Evolutionary conservation across 2,888 invertebrate species (phyloP), one percentile per base, ranked within the genome.

Genomic region (Drosophila melanosoma): DNA sequence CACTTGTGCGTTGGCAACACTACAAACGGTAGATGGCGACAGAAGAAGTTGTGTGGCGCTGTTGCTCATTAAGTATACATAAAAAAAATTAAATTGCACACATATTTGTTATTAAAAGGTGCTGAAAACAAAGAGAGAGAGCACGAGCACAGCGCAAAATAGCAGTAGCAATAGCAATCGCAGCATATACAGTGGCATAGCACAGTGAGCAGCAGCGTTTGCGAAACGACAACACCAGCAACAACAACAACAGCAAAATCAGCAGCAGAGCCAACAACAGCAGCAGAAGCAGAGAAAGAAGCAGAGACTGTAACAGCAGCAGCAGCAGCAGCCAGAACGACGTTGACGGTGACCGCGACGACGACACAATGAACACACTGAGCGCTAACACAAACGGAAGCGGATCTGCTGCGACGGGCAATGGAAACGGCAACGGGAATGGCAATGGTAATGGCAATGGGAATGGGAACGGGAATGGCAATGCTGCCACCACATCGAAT

Each of bases 21-120:
- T 77, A 62, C 35, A 77, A 65, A 79, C 79, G 63, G 57, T 82
- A 80, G 79, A 80, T 80, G 79, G 82, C 80, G 80, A 79, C 64
- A 75, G 57, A 73, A 63, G 64, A 74, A 73, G 53, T 77, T 81
- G 72, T 78, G 77, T 79, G 61, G 74, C 79, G 82, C 82, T 80
- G 82, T 80, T 82, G 80, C 82, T 81, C 79, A 79, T 81, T 82
- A 87, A 85, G 84, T 84, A 85, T 85, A 85, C 85, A 85, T 87
- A 85, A 87, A 85, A 84, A 84, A 87, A 88, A 81, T 78, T 83
- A 89, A 79, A 75, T 83, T 87, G 67, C 85, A 82, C 74, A 80
- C 74, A 74, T 87, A 89, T 82, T 85, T 87, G 64, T 71, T 72
- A 69, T 80, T 71, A 62, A 79, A 77, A 72, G 78, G 68, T 74